A percentile compares a stretch with the other conserved stretches of the same genome.
These are phyloP conservation scores for Syrrhaptes paradoxus DNA, from an alignment of 2,113 vertebrate species.

Conservation along the genomic window DNA sequence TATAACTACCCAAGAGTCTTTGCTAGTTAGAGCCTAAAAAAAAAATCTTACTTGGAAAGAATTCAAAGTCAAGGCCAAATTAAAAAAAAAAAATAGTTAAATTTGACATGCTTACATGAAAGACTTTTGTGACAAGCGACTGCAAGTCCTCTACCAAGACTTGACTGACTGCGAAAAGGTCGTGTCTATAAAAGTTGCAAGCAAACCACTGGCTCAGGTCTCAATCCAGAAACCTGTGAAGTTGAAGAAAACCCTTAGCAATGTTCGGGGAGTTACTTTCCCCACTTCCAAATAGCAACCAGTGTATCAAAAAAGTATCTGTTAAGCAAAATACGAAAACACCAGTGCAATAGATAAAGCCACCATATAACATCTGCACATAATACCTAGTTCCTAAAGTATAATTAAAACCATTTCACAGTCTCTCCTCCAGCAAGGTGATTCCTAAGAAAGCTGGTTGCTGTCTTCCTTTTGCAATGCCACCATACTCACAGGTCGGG, in stretches of 20 bases:
- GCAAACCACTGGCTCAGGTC: background rate
- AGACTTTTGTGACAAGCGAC: background rate
- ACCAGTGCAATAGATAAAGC: background rate
- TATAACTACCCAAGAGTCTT: background rate
- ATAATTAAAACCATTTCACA: background rate
- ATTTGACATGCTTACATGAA: background rate
- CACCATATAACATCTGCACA: background rate
- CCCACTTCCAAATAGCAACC: background rate
- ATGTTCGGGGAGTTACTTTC: background rate
- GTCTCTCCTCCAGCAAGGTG: background rate
- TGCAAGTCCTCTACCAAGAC: background rate
- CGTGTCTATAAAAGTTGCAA: background rate
- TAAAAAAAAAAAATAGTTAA: background rate
- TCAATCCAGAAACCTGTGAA: background rate
- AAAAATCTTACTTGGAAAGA: background rate
- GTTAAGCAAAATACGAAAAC: background rate
- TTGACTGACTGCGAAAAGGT: background rate
- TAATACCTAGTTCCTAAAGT: background rate
- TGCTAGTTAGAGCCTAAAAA: background rate
- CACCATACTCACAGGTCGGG: background rate
- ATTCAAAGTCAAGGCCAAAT: conserved; percentile 9
- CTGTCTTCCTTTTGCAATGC: background rate
- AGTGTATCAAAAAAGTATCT: background rate
- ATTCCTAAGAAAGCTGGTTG: background rate
- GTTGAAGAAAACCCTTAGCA: background rate